Conservation (phyloP, 1,140 invertebrate genomes). For the Coelopa frigida region DNA sequence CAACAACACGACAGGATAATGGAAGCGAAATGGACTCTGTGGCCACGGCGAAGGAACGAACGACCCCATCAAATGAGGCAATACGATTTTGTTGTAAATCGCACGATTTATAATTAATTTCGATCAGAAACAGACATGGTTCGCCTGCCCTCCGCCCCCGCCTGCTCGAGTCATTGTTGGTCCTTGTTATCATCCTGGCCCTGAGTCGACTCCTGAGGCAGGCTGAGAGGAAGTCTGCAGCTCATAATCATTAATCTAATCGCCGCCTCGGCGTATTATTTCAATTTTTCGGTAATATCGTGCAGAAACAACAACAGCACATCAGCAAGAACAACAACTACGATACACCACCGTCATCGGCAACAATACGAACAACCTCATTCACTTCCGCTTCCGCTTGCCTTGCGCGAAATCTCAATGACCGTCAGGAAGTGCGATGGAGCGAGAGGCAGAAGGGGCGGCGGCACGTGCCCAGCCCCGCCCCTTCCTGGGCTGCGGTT, state of each 20-base stretch:
- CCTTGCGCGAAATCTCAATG: constrained; percentile 31
- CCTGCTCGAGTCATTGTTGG: no score
- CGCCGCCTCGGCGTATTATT: constrained; percentile 43
- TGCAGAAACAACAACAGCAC: not conserved
- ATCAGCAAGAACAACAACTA: not conserved
- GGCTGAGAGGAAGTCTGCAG: constrained; percentile 8
- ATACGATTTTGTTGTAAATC: no score
- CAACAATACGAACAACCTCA: not conserved
- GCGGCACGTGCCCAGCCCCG: not conserved
- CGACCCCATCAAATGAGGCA: no score
- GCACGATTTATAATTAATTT: constrained; percentile 44
- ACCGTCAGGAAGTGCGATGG: constrained; percentile 34
- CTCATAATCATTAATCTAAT: constrained; percentile 44
- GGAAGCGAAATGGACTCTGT: no score
- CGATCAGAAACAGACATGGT: constrained; percentile 41
- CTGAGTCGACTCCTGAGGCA: no score
- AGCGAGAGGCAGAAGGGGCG: not conserved
- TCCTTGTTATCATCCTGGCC: no score
- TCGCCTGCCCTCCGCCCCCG: no score
- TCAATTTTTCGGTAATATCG: constrained; percentile 23
- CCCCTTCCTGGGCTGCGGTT: no score
- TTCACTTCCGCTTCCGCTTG: constrained; percentile 9
- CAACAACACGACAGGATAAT: no score
- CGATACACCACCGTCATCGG: not conserved
- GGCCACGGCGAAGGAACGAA: no score